Conservation (phyloP, 2,113 vertebrate genomes). For the Menura novaehollandiae region DNA sequence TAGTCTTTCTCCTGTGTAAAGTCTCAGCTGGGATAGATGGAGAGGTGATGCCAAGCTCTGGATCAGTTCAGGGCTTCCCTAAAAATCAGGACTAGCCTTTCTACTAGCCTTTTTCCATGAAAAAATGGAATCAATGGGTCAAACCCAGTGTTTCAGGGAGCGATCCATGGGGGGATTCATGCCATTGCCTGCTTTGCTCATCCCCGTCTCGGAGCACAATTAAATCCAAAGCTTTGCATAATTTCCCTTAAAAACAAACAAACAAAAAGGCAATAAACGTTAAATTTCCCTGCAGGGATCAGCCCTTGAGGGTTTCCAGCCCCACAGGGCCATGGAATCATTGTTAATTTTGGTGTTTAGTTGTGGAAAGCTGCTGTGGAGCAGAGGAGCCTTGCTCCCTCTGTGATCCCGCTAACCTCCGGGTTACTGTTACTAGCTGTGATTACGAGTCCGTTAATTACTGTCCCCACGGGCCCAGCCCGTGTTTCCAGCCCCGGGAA, state of each 20-base stretch:
- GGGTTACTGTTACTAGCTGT: accelerated
- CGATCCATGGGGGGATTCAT: accelerated
- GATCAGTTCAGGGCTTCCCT: not conserved
- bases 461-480: accelerated
- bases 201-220: accelerated
- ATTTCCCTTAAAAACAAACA: not conserved
- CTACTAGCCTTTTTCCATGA: not conserved
- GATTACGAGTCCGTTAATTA: accelerated
- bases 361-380: accelerated
- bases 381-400: not conserved
- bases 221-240: accelerated
- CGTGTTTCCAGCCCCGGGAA: accelerated
- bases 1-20: not conserved
- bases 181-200: accelerated
- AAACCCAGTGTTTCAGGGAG: not conserved
- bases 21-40: not conserved
- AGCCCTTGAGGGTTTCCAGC: not conserved
- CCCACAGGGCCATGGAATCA: accelerated
- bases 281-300: not conserved
- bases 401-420: accelerated
- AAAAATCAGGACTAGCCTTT: not conserved
- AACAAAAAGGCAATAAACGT: not conserved
- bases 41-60: not conserved
- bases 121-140: accelerated
- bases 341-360: accelerated